These are phyloP conservation scores for Siphamia tubifer DNA, from an alignment of 2,113 vertebrate species.

Conservation along the genomic window DNA sequence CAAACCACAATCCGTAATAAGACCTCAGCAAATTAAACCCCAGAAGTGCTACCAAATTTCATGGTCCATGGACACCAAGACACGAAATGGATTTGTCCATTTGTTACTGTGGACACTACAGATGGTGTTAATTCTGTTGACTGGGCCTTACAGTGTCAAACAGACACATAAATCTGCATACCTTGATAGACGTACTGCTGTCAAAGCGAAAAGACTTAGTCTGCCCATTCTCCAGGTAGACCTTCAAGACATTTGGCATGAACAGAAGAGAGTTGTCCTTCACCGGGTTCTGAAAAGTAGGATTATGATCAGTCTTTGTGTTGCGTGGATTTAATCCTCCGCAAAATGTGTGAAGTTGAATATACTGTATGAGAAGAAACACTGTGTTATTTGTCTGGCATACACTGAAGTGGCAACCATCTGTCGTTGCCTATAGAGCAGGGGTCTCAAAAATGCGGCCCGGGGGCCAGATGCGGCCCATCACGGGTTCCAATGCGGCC, in stretches of 20 bases:
- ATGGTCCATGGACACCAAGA: not conserved
- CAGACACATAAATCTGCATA: slow-evolving; percentile 51
- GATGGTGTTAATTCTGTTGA: slow-evolving; percentile 8
- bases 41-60: slow-evolving; percentile 19
- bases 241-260: slow-evolving; percentile 99
- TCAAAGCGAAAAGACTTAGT: slow-evolving; percentile 98
- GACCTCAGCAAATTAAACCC: slow-evolving; percentile 18
- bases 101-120: slow-evolving; percentile 33
- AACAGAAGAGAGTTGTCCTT: slow-evolving; percentile 98
- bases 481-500: too few species aligned
- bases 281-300: slow-evolving; percentile 86
- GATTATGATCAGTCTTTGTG: not conserved
- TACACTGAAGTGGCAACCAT: slow-evolving; percentile 27
- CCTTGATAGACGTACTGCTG: slow-evolving; percentile 96
- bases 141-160: not conserved
- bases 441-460: too few species aligned
- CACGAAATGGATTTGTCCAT: slow-evolving; percentile 33
- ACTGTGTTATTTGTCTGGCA: slow-evolving; percentile 8
- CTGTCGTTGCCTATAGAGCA: slow-evolving; percentile 41
- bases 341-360: not conserved
- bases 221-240: slow-evolving; percentile 98
- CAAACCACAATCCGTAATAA: slow-evolving; percentile 17
- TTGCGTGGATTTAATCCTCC: not conserved
- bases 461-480: too few species aligned
- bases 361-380: not conserved